Conservation (phyloP, 2,888 invertebrate genomes). For the Mythimna vitellina region DNA sequence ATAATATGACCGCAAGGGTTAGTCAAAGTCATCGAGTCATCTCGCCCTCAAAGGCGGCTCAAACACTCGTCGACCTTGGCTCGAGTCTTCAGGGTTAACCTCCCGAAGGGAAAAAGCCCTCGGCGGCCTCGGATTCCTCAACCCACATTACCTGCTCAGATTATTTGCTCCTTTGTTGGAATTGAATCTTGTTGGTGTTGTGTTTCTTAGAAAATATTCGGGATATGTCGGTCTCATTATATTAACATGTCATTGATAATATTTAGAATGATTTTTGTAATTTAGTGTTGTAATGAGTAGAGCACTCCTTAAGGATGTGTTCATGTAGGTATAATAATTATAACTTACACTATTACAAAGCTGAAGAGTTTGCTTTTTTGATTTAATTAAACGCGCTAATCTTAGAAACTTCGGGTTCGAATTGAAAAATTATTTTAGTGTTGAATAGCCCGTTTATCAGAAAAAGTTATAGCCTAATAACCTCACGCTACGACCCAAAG, state of each 20-base stretch:
- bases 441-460: too few species aligned
- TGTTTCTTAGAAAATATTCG: conserved; percentile 61
- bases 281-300: not conserved
- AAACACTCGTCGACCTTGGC: conserved; percentile 83
- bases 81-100: conserved; percentile 81
- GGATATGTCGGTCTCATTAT: conserved; percentile 29
- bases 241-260: conserved; percentile 18
- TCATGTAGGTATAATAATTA: not conserved
- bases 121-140: conserved; percentile 79
- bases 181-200: conserved; percentile 61
- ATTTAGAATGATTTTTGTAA: conserved; percentile 15
- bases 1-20: conserved; percentile 79
- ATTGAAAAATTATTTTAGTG: too few species aligned
- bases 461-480: too few species aligned
- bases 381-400: too few species aligned
- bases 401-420: too few species aligned
- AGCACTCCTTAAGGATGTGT: not conserved
- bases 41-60: conserved; percentile 81
- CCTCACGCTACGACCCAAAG: too few species aligned
- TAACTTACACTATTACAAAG: too few species aligned
- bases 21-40: conserved; percentile 84
- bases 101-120: conserved; percentile 80
- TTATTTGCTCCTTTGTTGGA: conserved; percentile 74
- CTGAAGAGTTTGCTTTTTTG: too few species aligned
- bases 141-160: conserved; percentile 78